Evolutionary conservation across 2,888 invertebrate genomes (phyloP), one percentile per base, ranked within the genome.

Genomic region (Synergus japonicus): DNA sequence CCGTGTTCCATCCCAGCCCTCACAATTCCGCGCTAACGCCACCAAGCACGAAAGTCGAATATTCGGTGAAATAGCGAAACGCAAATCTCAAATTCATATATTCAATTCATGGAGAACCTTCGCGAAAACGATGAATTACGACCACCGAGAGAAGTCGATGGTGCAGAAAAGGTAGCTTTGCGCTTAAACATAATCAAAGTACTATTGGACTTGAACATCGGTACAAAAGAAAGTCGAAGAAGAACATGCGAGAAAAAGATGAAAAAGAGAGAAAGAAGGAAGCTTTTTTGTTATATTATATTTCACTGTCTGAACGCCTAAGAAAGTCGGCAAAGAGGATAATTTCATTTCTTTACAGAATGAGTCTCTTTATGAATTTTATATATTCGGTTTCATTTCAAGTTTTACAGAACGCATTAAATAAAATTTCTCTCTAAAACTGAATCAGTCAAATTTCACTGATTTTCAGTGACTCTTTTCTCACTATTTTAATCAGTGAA

Each of bases 51-150:
- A 54, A 73, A 73, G 73, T 73, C 73, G 49, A 73, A 73, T 73
- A 73, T 73, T 54, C 73, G 73, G 49, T 73, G 54, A 73, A 73
- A 73, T 73, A 73, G 73, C 73, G 54, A 54, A 73, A 73, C 73
- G 54, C 29, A 73, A 73, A 73, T 54, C 54, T 73, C 73, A 10
- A 54, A 73, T 73, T 73, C 73, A 73, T 73, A 73, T 69, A 73
- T 73, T 54, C 73, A 73, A 54, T 73, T 73, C 54, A 73, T 73
- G 37, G 54, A 73, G 54, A 73, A 46, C 49, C 73, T 73, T 49
- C 73, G 29, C 54, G 69, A 54, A 73, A 73, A 73, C 49, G 73
- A 73, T 73, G 73, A 73, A 73, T 73, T 73, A 73, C 73, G 54
- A 37, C 15, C 73, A 37, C 13, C 49, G 49, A 69, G 69, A 46